A percentile compares a stretch with the other conserved stretches of the same genome.
phyloP scores from a whole-genome alignment of 2,888 invertebrate genomes.

The Pycnomerus fuliginosus region DNA sequence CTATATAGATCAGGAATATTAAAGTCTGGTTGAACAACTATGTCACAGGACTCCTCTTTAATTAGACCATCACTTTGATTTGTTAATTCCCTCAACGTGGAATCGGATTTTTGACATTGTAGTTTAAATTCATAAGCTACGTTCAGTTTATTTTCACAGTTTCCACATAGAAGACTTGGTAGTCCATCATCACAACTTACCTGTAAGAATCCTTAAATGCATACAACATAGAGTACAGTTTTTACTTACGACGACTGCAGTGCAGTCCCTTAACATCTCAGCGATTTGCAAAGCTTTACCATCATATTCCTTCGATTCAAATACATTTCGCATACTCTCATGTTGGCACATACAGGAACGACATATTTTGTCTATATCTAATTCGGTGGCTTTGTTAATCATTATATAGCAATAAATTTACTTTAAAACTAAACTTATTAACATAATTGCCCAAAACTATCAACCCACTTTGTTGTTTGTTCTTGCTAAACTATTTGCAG shows the following conservation, averaged over 20 bases:
- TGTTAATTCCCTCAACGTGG: constrained; percentile 41
- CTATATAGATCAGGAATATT: constrained; percentile 17
- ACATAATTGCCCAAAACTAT: constrained; percentile 19
- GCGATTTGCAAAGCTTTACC: constrained; percentile 44
- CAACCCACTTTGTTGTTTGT: constrained; percentile 19
- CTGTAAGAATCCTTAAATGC: constrained; percentile 27
- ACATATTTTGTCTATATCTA: constrained; percentile 50
- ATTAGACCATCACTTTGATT: constrained; percentile 20
- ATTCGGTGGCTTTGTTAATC: constrained; percentile 39
- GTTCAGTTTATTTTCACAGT: constrained; percentile 48
- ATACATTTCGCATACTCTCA: constrained; percentile 49
- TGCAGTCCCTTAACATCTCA: constrained; percentile 52
- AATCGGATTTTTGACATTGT: constrained; percentile 51
- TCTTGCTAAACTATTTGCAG: too few relatives aligned
- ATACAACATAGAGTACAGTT: neutral
- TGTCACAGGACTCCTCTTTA: constrained; percentile 33
- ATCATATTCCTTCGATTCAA: constrained; percentile 41
- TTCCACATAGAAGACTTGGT: constrained; percentile 45
- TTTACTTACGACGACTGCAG: constrained; percentile 47
- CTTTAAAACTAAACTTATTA: constrained; percentile 6
- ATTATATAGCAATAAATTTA: constrained; percentile 28
- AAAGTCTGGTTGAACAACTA: constrained; percentile 38
- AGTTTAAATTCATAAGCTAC: constrained; percentile 49
- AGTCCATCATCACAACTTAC: constrained; percentile 47
- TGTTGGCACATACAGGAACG: constrained; percentile 50